Percentiles rank a stretch among this genome's conserved stretches.
Evolutionary conservation across 2,113 vertebrate species (phyloP).

Genomic region (Toxotes jaculatrix): DNA sequence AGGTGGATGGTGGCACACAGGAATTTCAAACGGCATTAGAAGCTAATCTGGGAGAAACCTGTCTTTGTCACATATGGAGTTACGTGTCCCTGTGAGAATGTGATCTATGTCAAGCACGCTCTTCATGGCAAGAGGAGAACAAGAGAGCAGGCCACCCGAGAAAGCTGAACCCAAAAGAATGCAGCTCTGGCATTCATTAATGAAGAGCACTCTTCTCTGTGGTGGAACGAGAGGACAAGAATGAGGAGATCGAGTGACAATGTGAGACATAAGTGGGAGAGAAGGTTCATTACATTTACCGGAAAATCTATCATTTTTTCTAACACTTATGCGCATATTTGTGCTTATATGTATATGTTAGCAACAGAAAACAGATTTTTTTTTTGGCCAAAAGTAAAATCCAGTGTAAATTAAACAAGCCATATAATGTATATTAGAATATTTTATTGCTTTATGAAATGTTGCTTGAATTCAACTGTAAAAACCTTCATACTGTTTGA

Average conservation of each 20-base stretch:
- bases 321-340: not conserved
- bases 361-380: not conserved
- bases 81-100: slow-evolving; percentile 76
- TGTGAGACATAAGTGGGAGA: slow-evolving; percentile 5
- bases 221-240: slow-evolving; percentile 45
- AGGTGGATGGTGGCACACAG: slow-evolving; percentile 34
- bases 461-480: slow-evolving; percentile 79
- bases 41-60: slow-evolving; percentile 75
- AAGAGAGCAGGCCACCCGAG: slow-evolving; percentile 78
- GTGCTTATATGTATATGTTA: not conserved
- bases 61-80: slow-evolving; percentile 74
- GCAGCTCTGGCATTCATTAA: slow-evolving; percentile 79
- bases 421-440: slow-evolving; percentile 74
- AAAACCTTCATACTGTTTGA: slow-evolving; percentile 82
- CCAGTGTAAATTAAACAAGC: not conserved
- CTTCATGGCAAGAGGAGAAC: slow-evolving; percentile 72
- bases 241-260: slow-evolving; percentile 49
- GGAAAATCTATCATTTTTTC: not conserved
- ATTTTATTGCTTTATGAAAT: slow-evolving; percentile 86
- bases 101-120: slow-evolving; percentile 77
- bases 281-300: not conserved
- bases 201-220: slow-evolving; percentile 68
- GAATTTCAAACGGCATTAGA: slow-evolving; percentile 65
- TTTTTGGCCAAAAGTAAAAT: not conserved
- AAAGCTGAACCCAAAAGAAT: slow-evolving; percentile 81